These are phyloP conservation scores for Pocillopora verrucosa DNA, from an alignment of 64 coral and sea anemone species.

Conservation along the genomic window DNA sequence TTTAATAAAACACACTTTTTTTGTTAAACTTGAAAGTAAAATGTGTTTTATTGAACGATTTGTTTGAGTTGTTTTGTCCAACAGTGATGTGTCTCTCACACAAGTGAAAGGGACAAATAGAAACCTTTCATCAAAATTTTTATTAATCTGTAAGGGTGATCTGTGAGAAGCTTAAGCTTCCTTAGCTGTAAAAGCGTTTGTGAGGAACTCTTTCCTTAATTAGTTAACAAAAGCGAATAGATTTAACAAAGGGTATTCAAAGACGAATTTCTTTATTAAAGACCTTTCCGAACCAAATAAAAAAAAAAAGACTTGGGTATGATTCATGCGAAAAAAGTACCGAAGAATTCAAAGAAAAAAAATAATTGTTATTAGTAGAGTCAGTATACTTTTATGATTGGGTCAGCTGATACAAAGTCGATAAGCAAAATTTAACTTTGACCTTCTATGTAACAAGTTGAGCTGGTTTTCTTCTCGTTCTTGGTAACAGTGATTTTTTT, in stretches of 20 bases:
- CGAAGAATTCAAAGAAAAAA: too few species aligned
- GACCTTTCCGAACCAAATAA: not conserved
- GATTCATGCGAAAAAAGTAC: not conserved
- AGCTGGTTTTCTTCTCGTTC: too few species aligned
- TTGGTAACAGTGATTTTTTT: too few species aligned
- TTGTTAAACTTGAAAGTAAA: not conserved
- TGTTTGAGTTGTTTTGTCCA: not conserved
- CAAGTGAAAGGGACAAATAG: not conserved
- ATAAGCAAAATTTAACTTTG: too few species aligned
- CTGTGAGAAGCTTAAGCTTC: not conserved
- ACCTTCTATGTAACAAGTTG: too few species aligned
- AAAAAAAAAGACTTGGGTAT: not conserved
- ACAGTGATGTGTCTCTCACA: not conserved
- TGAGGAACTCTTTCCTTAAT: conserved; percentile 6
- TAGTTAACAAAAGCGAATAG: conserved; percentile 33
- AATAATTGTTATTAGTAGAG: too few species aligned
- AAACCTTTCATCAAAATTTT: not conserved
- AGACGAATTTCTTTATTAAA: not conserved
- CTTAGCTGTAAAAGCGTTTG: not conserved
- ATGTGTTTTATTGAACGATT: not conserved
- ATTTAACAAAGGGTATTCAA: conserved; percentile 3
- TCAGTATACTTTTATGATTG: too few species aligned
- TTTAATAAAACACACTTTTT: not conserved
- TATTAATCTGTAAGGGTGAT: not conserved
- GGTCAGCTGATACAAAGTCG: too few species aligned